Evolutionary conservation across 2,113 vertebrate species (phyloP).

Genomic region (Trichomycterus rosablanca): DNA sequence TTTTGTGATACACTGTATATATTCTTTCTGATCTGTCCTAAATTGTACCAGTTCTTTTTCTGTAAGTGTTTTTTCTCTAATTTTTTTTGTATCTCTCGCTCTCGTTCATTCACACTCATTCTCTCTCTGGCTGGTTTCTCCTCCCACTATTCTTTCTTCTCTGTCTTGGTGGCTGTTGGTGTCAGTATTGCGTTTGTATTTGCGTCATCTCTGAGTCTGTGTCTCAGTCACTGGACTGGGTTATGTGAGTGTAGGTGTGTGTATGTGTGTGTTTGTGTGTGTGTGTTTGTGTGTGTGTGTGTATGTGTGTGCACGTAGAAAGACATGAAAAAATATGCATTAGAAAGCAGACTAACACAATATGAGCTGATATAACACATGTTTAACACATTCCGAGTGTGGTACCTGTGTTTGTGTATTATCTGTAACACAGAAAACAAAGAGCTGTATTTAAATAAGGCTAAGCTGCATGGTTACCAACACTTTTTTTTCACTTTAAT

Average conservation of each 20-base stretch:
- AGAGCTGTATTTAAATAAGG: too few species aligned
- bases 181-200: conserved; percentile 53
- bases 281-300: conserved; percentile 14
- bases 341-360: not conserved
- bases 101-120: not conserved
- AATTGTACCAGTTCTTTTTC: conserved; percentile 1
- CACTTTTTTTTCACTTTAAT: too few species aligned
- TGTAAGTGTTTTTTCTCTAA: conserved; percentile 2
- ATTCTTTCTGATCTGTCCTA: too few species aligned
- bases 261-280: conserved; percentile 26
- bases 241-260: conserved; percentile 60
- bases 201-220: conserved; percentile 66
- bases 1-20: too few species aligned
- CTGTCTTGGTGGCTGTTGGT: conserved; percentile 35
- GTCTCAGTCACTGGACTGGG: conserved; percentile 54
- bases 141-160: conserved; percentile 14
- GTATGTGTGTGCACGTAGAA: conserved; percentile 6
- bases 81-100: conserved; percentile 27
- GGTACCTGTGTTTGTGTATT: not conserved
- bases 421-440: too few species aligned
- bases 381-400: not conserved
- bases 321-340: conserved; percentile 4
- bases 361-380: not conserved
- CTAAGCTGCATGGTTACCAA: too few species aligned
- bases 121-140: not conserved